phyloP scores from a whole-genome alignment of 2,113 vertebrate species.

The Prunella himalayana region DNA sequence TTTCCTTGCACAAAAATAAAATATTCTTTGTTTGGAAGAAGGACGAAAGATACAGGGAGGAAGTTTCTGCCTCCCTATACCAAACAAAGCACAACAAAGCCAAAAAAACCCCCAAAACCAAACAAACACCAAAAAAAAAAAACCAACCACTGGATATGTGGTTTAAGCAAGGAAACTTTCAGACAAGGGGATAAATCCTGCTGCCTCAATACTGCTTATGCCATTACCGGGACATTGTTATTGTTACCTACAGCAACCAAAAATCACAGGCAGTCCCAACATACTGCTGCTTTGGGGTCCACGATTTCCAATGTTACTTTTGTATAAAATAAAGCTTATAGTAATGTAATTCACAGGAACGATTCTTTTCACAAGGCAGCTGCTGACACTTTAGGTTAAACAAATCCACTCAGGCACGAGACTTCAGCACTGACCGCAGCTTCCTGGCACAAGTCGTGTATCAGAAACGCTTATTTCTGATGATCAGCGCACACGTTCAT shows the following conservation, averaged over 20 bases:
- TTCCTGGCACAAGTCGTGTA: background rate
- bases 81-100: background rate
- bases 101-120: too few relatives aligned
- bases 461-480: background rate
- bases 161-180: background rate
- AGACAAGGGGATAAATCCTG: background rate
- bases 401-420: background rate
- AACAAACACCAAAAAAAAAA: too few relatives aligned
- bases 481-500: fast-evolving
- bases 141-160: background rate
- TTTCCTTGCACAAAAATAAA: background rate
- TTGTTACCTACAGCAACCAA: background rate
- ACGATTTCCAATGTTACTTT: background rate
- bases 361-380: background rate
- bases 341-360: background rate
- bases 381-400: background rate
- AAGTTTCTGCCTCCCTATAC: background rate
- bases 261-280: background rate
- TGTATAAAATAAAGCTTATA: fast-evolving
- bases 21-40: background rate
- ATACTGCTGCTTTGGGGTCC: background rate
- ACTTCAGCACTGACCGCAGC: background rate
- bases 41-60: background rate
- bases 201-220: background rate
- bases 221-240: too few relatives aligned